Conservation (phyloP, 2,888 invertebrate genomes). For the Cataglyphis rosenhaueri region DNA sequence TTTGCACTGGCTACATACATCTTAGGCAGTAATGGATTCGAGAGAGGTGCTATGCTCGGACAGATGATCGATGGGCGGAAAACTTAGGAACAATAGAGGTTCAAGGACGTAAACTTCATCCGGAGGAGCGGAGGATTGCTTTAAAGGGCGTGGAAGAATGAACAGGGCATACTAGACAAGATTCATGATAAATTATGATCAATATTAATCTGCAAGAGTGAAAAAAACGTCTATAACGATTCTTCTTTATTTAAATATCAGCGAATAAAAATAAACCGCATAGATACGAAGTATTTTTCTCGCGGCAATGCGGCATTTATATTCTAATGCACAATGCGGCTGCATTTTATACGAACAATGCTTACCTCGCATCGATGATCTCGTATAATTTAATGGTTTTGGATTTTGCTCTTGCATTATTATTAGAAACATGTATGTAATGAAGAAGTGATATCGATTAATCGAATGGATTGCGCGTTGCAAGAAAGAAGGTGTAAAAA, state of each 20-base stretch:
- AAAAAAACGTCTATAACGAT: neutral
- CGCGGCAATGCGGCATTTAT: conserved; percentile 16
- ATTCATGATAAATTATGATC: conserved; percentile 50
- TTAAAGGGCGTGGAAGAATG: conserved; percentile 43
- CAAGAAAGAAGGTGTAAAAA: conserved; percentile 13
- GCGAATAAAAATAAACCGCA: neutral
- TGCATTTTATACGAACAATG: neutral
- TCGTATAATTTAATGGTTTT: neutral
- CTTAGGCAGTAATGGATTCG: conserved; percentile 49
- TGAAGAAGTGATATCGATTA: conserved; percentile 37
- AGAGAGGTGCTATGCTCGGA: conserved; percentile 32
- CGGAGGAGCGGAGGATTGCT: conserved; percentile 2
- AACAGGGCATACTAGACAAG: conserved; percentile 22
- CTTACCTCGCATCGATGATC: neutral
- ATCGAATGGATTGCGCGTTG: conserved; percentile 16
- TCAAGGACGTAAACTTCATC: conserved; percentile 58
- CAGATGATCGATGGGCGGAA: conserved; percentile 74
- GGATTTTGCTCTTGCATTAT: neutral
- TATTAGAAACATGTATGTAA: conserved; percentile 23
- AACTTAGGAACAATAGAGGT: conserved; percentile 71
- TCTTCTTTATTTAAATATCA: conserved; percentile 33
- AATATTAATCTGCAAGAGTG: conserved; percentile 29
- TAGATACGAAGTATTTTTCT: neutral
- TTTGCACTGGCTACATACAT: conserved; percentile 52
- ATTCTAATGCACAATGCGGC: conserved; percentile 4